Conservation (phyloP, 2,113 vertebrate species). For the Mesoclemmys tuberculata region DNA sequence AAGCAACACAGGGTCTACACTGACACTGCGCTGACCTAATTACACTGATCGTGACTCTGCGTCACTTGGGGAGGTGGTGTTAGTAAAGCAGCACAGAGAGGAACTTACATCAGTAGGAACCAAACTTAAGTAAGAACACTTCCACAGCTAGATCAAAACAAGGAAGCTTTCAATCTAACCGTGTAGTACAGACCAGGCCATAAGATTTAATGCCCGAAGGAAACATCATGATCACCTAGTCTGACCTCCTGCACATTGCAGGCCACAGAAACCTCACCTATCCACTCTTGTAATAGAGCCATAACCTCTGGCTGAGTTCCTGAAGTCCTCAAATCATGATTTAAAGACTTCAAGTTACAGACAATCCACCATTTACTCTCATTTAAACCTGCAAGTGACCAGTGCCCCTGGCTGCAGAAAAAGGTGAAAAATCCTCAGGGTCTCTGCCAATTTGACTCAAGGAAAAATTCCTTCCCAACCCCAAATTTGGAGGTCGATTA, state of each 20-base stretch:
- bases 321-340: not conserved
- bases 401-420: not conserved
- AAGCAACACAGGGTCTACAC: not conserved
- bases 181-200: not conserved
- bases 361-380: not conserved
- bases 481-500: not conserved
- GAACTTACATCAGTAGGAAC: not conserved
- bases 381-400: not conserved
- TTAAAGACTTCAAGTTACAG: not conserved
- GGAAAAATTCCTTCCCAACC: not conserved
- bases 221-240: not conserved
- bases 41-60: not conserved
- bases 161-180: not conserved
- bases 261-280: not conserved
- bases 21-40: not conserved
- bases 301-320: not conserved
- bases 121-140: not conserved
- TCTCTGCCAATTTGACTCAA: not conserved
- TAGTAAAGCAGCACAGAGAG: not conserved
- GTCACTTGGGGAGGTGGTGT: not conserved
- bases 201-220: not conserved
- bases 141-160: not conserved
- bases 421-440: not conserved
- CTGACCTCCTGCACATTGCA: not conserved
- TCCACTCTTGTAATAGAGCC: not conserved